phyloP scores from a whole-genome alignment of 2,888 invertebrate genomes.

The Cheilosia scutellata region DNA sequence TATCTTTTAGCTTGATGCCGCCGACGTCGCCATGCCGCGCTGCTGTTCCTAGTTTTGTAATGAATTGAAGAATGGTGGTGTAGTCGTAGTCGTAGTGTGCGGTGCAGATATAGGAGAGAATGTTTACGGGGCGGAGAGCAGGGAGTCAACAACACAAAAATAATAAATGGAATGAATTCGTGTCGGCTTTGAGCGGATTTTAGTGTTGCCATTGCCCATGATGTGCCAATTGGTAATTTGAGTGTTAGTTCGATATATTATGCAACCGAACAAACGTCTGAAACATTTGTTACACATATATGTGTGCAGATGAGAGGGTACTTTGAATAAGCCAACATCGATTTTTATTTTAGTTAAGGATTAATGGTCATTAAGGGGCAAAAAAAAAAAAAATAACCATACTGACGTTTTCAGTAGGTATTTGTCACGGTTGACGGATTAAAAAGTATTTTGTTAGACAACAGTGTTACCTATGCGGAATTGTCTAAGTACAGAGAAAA shows the following conservation, averaged over 20 bases:
- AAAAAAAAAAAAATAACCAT: not conserved
- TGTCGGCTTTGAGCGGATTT: slow-evolving; percentile 69
- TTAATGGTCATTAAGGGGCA: slow-evolving; percentile 37
- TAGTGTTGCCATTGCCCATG: slow-evolving; percentile 66
- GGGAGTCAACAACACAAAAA: slow-evolving; percentile 50
- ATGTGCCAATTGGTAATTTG: slow-evolving; percentile 64
- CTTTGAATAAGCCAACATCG: slow-evolving; percentile 34
- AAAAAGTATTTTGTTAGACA: not conserved
- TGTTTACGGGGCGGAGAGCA: slow-evolving; percentile 36
- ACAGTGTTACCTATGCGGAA: no score
- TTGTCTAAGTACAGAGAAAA: no score
- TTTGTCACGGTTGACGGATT: slow-evolving; percentile 15
- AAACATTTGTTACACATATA: not conserved
- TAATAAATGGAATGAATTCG: slow-evolving; percentile 69
- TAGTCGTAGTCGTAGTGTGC: not conserved
- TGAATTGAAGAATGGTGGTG: slow-evolving; percentile 69
- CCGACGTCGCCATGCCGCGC: slow-evolving; percentile 34
- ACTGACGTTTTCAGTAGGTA: not conserved
- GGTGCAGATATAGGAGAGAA: slow-evolving; percentile 24
- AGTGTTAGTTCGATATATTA: slow-evolving; percentile 34
- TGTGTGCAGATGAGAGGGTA: not conserved
- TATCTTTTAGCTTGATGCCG: slow-evolving; percentile 71
- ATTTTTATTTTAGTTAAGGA: slow-evolving; percentile 46
- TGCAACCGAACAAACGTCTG: slow-evolving; percentile 31
- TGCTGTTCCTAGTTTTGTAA: slow-evolving; percentile 70